phyloP scores from a whole-genome alignment of 2,888 invertebrate genomes.

The Trachelus stipa region DNA sequence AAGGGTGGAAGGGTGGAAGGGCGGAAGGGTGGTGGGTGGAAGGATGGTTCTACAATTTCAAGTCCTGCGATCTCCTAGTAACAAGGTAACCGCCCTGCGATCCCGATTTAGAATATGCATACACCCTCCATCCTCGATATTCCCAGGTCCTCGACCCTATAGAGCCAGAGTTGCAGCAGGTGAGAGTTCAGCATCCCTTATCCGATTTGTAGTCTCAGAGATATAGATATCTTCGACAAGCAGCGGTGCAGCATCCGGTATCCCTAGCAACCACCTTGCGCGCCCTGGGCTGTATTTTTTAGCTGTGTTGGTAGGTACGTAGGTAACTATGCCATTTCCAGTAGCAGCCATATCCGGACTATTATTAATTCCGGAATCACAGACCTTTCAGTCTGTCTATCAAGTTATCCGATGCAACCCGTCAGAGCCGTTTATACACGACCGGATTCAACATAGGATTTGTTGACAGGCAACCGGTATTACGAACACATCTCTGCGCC shows the following conservation, averaged over 20 bases:
- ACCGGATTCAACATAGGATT: background rate
- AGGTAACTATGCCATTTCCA: background rate
- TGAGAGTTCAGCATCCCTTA: background rate
- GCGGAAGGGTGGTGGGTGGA: too few species aligned
- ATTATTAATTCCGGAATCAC: conserved; percentile 17
- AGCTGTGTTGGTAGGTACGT: background rate
- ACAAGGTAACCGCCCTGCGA: background rate
- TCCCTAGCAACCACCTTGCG: background rate
- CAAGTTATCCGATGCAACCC: conserved; percentile 23
- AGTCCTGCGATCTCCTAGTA: background rate
- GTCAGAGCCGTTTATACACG: background rate
- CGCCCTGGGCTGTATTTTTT: background rate
- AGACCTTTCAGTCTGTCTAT: conserved; percentile 23
- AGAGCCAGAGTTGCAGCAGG: background rate
- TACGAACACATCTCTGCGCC: background rate
- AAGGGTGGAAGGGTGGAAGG: too few species aligned
- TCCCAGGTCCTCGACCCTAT: background rate
- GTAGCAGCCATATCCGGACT: background rate
- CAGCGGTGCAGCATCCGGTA: background rate
- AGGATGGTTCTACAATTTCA: background rate
- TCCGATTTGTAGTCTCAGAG: background rate
- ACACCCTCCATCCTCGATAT: conserved; percentile 9
- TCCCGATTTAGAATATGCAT: conserved; percentile 24
- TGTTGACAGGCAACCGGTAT: background rate
- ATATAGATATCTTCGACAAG: background rate